A percentile compares a stretch with the other conserved stretches of the same genome.
phyloP scores from a whole-genome alignment of 2,888 invertebrate genomes.

The Apotomis betuletana region DNA sequence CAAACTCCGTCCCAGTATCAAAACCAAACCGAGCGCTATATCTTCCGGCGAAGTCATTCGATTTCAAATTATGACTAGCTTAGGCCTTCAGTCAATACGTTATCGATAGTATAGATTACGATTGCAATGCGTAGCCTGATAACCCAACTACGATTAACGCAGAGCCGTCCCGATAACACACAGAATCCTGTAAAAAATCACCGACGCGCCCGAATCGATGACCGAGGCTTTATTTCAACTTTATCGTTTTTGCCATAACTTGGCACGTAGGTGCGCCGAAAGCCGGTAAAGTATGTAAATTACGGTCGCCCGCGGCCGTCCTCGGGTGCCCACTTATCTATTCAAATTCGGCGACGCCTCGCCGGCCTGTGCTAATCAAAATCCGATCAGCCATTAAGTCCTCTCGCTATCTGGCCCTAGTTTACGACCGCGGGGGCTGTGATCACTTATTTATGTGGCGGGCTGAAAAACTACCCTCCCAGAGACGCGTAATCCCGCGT shows the following conservation, averaged over 20 bases:
- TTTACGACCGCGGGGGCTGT: slow-evolving; percentile 76
- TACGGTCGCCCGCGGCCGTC: slow-evolving; percentile 80
- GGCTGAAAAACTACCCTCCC: slow-evolving; percentile 81
- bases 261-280: slow-evolving; percentile 78
- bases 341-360: slow-evolving; percentile 82
- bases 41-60: background rate
- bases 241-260: slow-evolving; percentile 82
- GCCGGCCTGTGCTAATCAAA: slow-evolving; percentile 83
- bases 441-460: slow-evolving; percentile 82
- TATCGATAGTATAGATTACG: slow-evolving; percentile 9
- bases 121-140: slow-evolving; percentile 12
- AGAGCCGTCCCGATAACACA: slow-evolving; percentile 67
- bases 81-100: background rate
- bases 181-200: slow-evolving; percentile 74
- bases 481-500: slow-evolving; percentile 48
- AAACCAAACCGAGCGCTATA: no score
- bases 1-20: no score
- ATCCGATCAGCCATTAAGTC: slow-evolving; percentile 84
- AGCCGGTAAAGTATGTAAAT: slow-evolving; percentile 83
- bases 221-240: slow-evolving; percentile 81
- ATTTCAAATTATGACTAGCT: background rate
- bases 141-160: slow-evolving; percentile 44
- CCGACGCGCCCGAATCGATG: slow-evolving; percentile 74
- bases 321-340: slow-evolving; percentile 83
- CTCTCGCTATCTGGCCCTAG: slow-evolving; percentile 82